phyloP scores from a whole-genome alignment of 1,140 invertebrate species.

The Euwallacea similis region DNA sequence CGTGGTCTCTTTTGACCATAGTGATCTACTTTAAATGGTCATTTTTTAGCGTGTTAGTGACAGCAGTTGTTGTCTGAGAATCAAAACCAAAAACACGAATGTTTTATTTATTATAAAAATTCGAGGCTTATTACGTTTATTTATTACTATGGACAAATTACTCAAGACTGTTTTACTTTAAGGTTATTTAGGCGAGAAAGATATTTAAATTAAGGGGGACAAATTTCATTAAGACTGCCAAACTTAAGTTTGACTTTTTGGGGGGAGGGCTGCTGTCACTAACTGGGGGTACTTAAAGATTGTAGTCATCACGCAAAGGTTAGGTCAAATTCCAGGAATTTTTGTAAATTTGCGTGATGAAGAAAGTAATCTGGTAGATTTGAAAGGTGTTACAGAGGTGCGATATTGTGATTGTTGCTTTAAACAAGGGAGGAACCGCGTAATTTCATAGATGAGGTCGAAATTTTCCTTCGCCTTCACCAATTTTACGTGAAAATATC shows the following conservation, averaged over 20 bases:
- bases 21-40: conserved; percentile 37
- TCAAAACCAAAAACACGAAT: no score
- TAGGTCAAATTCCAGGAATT: background rate
- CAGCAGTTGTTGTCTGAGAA: background rate
- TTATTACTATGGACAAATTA: conserved; percentile 11
- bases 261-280: background rate
- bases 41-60: conserved; percentile 6
- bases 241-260: no score
- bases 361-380: conserved; percentile 4
- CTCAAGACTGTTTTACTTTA: conserved; percentile 23
- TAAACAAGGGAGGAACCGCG: no score
- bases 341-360: background rate
- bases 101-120: background rate
- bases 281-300: background rate
- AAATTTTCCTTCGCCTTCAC: no score
- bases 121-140: conserved; percentile 9
- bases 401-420: no score
- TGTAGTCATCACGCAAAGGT: conserved; percentile 3
- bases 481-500: no score
- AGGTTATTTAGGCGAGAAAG: conserved; percentile 12
- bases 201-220: background rate
- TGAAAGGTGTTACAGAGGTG: background rate
- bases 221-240: no score
- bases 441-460: no score
- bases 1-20: conserved; percentile 33